Conservation (phyloP, 2,113 vertebrate genomes). For the Oenanthe melanoleuca region DNA sequence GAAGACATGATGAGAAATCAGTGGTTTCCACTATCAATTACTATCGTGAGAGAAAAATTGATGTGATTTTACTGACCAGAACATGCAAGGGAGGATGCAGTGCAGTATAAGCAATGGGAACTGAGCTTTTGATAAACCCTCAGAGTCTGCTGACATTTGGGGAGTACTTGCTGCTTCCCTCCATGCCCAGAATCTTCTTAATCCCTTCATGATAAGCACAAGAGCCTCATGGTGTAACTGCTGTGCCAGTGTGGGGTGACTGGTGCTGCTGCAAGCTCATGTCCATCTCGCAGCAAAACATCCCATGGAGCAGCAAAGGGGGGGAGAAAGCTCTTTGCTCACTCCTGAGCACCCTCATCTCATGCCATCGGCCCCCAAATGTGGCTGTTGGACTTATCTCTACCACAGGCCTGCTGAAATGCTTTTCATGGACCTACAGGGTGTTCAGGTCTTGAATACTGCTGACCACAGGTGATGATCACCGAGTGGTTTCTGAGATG, state of each 20-base stretch:
- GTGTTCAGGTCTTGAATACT: not conserved
- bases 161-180: not conserved
- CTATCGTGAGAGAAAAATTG: not conserved
- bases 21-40: not conserved
- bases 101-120: fast-evolving
- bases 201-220: not conserved
- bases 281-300: not conserved
- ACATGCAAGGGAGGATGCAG: not conserved
- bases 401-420: not conserved
- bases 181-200: not conserved
- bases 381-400: not conserved
- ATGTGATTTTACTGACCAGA: not conserved
- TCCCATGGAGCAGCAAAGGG: not conserved
- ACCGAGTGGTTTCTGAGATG: not conserved
- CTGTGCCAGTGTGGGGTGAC: not conserved
- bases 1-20: not conserved
- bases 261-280: not conserved
- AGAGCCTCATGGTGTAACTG: not conserved
- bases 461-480: not conserved
- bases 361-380: not conserved
- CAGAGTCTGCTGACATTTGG: not conserved
- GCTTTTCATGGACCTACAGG: not conserved
- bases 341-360: not conserved
- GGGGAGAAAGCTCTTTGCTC: not conserved
- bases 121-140: not conserved